Percentiles rank a stretch among this genome's conserved stretches.
Evolutionary conservation across 2,797 vertebrate species (phyloP).

Genomic region (Acanthurus tractus): DNA sequence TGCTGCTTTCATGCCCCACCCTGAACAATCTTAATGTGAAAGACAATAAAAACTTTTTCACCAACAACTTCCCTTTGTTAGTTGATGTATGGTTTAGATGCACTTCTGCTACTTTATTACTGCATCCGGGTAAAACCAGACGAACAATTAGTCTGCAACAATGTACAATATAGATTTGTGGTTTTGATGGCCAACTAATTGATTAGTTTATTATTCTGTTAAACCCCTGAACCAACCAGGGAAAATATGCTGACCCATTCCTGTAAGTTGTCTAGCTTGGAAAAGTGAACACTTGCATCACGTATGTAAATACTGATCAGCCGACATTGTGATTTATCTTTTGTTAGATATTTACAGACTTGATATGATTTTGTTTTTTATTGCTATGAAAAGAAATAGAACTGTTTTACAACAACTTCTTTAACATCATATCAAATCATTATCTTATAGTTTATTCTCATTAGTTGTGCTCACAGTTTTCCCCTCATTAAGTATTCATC

Average conservation of each 20-base stretch:
- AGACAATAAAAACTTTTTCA: too few species aligned
- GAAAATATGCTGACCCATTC: not conserved
- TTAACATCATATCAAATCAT: not conserved
- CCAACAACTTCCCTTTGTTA: too few species aligned
- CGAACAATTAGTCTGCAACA: too few species aligned
- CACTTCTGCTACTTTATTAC: too few species aligned
- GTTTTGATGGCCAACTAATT: too few species aligned
- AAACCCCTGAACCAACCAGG: not conserved
- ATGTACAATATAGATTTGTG: too few species aligned
- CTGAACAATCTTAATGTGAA: too few species aligned
- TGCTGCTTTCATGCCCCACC: too few species aligned
- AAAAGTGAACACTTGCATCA: not conserved
- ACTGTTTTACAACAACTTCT: not conserved
- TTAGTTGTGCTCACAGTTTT: constrained; percentile 39
- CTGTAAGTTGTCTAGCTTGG: constrained; percentile 5
- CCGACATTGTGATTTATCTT: constrained; percentile 12
- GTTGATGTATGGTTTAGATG: too few species aligned
- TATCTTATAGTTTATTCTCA: constrained; percentile 26
- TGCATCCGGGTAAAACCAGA: too few species aligned
- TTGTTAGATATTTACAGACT: constrained; percentile 11
- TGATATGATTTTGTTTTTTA: constrained; percentile 15
- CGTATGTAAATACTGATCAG: constrained; percentile 13
- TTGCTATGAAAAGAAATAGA: constrained; percentile 10
- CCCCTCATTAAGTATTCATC: constrained; percentile 70
- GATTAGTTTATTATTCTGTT: too few species aligned